Evolutionary conservation across 2,797 vertebrate species (phyloP).

Genomic region (Orientallactaga sibirica): DNA sequence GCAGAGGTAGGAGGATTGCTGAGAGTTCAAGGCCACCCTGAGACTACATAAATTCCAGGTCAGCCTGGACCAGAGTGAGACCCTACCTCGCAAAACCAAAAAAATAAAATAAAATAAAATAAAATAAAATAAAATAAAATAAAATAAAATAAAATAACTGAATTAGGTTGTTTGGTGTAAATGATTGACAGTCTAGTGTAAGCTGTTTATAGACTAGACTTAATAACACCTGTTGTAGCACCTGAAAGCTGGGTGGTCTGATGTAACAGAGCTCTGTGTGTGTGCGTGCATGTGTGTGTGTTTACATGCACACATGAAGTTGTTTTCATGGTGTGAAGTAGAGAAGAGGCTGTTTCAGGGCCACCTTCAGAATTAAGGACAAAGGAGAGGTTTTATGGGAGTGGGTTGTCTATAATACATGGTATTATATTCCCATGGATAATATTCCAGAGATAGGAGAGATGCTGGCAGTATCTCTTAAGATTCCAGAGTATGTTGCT

Average conservation of each 20-base stretch:
- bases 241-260: constrained; percentile 13
- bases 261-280: background rate
- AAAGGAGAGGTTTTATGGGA: background rate
- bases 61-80: too few relatives aligned
- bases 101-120: background rate
- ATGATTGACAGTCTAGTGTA: constrained; percentile 59
- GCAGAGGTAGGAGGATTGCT: too few relatives aligned
- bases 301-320: background rate
- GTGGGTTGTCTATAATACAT: background rate
- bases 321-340: background rate
- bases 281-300: background rate
- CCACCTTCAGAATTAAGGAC: background rate
- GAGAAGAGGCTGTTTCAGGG: constrained; percentile 25
- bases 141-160: constrained; percentile 46
- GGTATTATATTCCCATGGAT: background rate
- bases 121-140: constrained; percentile 6
- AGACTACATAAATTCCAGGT: too few relatives aligned
- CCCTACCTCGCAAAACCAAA: too few relatives aligned
- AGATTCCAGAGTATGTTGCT: background rate
- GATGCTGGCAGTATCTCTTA: background rate
- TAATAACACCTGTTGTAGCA: constrained; percentile 56
- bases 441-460: background rate
- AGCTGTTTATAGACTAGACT: constrained; percentile 4
- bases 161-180: constrained; percentile 41
- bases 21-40: too few relatives aligned